Evolutionary conservation across 1,140 invertebrate genomes (phyloP), one percentile per base, ranked within the genome.

Genomic region (Laupala kohalensis): DNA sequence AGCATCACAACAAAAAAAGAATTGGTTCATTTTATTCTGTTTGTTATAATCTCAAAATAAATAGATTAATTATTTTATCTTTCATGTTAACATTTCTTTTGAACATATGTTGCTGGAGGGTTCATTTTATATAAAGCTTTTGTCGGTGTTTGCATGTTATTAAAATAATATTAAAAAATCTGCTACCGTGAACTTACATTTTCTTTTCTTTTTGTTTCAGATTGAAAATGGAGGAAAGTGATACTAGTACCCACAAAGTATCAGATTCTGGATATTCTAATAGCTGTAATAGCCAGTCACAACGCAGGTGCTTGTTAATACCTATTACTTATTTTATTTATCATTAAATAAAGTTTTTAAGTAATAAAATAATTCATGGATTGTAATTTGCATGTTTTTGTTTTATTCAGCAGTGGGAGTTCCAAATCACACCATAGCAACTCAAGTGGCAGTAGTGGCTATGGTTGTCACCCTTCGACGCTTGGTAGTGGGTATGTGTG

Each of bases 191-290:
- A n/a, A n/a, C n/a, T 66, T 66, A 66, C 23, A 66, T 5, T 53
- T 4, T 64, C 9, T 70, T 24, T 25, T 74, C 73, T 74, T 73
- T 62, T 19, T 53, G 19, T 74, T 73, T 3, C 30, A 77, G 74
- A 25, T 75, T 74, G 23, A 79, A 72, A 24, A 84, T 84, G 79
- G 82, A 84, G 76, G 81, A 83, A 76, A 81, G 80, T n/a, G 82
- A 80, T 19, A 83, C 80, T 13, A 79, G 82, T 30, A 84, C 84
- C 74, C 87, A 86, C 0, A 90, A 90, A 77, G 83, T 89, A 62
- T 90, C 89, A 0, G 90, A 92, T 82, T 92, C 90, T 13, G 90
- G 86, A 2, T 91, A 91, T 77, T 90, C 89, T 0, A 90, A 88
- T 75, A 90, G 88, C 73, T 90, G 87, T 79, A 90, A 90, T 79